Conservation (phyloP, 2,888 invertebrate genomes). For the Neocrepidodera transversa region DNA sequence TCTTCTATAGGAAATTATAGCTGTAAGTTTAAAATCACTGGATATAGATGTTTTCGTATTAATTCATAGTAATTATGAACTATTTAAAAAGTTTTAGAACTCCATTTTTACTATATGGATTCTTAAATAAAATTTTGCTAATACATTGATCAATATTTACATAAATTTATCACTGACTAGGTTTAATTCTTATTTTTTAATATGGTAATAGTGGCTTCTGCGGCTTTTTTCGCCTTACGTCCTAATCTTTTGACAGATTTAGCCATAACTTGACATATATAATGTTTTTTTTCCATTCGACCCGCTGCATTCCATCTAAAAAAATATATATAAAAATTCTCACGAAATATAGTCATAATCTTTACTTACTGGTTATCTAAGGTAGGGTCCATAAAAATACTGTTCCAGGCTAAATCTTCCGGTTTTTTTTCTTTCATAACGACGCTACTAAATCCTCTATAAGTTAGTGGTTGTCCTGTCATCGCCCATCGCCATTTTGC, state of each 20-base stretch:
- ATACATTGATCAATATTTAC: no score
- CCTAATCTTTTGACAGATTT: constrained; percentile 42
- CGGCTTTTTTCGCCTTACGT: constrained; percentile 29
- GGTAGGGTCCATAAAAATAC: constrained; percentile 75
- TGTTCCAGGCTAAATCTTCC: constrained; percentile 67
- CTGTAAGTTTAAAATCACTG: no score
- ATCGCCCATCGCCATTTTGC: constrained; percentile 80
- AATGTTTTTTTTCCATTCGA: constrained; percentile 68
- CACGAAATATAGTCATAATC: no score
- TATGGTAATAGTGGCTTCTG: constrained; percentile 31
- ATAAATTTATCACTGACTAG: no score
- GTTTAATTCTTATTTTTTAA: constrained; percentile 2
- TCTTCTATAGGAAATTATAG: no score
- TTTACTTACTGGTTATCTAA: constrained; percentile 47
- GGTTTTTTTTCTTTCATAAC: constrained; percentile 61
- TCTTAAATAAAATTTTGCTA: no score
- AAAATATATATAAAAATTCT: no score
- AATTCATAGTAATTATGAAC: no score
- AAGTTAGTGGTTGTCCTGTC: constrained; percentile 71
- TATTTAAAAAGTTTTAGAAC: no score
- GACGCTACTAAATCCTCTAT: constrained; percentile 74
- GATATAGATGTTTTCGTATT: no score
- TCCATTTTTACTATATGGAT: no score
- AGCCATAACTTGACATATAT: constrained; percentile 68
- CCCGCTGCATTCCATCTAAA: constrained; percentile 70